Conservation (phyloP, 2,888 invertebrate genomes). For the Pseudoips prasinana region DNA sequence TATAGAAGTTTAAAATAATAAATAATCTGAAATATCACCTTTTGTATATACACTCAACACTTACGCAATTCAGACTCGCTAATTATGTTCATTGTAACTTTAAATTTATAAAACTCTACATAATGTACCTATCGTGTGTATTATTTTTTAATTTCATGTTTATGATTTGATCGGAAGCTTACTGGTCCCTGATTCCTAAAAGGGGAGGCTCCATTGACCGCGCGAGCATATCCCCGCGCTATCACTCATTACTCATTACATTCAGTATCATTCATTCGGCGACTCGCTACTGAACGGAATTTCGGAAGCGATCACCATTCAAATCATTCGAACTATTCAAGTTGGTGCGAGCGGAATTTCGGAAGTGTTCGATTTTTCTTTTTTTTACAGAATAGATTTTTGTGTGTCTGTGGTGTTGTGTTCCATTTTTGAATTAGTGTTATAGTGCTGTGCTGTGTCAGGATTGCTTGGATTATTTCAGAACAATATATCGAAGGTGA, state of each 20-base stretch:
- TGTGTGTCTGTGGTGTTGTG: constrained; percentile 1
- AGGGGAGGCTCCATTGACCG: constrained; percentile 47
- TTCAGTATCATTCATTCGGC: constrained; percentile 40
- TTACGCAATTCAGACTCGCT: too few species aligned
- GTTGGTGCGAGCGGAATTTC: constrained; percentile 23
- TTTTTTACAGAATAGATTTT: too few species aligned
- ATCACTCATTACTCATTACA: constrained; percentile 18
- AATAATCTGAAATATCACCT: too few species aligned
- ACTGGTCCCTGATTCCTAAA: constrained; percentile 10
- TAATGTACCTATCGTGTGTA: too few species aligned
- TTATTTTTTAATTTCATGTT: too few species aligned
- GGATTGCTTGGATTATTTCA: constrained; percentile 7
- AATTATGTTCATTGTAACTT: too few species aligned
- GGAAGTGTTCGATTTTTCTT: constrained; percentile 26
- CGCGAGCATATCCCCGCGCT: constrained; percentile 42
- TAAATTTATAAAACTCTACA: too few species aligned
- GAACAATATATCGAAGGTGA: constrained; percentile 8
- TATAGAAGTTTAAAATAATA: too few species aligned
- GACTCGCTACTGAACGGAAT: constrained; percentile 27
- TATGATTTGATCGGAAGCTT: too few species aligned
- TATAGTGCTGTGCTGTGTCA: constrained; percentile 21
- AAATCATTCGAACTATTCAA: too few species aligned
- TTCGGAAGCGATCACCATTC: constrained; percentile 21
- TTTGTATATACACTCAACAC: too few species aligned
- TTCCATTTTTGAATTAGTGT: constrained; percentile 10